Conservation (phyloP, 2,113 vertebrate species). For the Acrocephalus arundinaceus region DNA sequence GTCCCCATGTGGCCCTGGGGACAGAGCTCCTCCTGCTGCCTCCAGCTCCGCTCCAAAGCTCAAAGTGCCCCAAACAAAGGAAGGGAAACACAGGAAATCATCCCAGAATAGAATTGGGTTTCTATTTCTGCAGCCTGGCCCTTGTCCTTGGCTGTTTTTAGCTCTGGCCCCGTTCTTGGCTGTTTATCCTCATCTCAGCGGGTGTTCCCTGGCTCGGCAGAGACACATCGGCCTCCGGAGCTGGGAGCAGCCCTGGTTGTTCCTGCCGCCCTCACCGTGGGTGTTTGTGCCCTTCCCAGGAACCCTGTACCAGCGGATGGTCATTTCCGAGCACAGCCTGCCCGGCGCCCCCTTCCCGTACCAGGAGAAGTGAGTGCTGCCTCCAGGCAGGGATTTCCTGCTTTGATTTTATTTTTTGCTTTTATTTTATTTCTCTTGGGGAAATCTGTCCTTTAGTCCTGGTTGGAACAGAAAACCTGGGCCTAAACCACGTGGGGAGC, state of each 20-base stretch:
- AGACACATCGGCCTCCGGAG: not conserved
- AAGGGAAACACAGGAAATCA: conserved; percentile 23
- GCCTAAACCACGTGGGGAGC: fast-evolving
- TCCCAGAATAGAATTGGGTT: not conserved
- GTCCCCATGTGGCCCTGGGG: fast-evolving
- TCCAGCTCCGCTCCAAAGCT: fast-evolving
- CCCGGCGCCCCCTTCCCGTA: conserved; percentile 77
- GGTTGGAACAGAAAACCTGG: not conserved
- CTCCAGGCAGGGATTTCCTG: not conserved
- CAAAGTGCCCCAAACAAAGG: not conserved
- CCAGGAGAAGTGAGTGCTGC: conserved; percentile 82
- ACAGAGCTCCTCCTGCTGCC: not conserved
- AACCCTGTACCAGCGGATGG: conserved; percentile 83
- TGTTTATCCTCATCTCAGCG: not conserved
- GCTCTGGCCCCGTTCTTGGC: not conserved
- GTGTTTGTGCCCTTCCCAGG: conserved; percentile 66
- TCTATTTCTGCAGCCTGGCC: not conserved
- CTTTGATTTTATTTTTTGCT: no score
- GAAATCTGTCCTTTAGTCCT: not conserved
- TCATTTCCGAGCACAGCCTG: conserved; percentile 87
- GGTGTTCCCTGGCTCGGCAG: not conserved
- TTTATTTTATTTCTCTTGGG: not conserved
- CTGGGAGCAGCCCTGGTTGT: not conserved
- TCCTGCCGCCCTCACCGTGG: not conserved
- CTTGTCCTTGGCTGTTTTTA: not conserved